Base-by-base conservation (phyloP, 2,113 vertebrate species). In the Menidia beryllina region DNA sequence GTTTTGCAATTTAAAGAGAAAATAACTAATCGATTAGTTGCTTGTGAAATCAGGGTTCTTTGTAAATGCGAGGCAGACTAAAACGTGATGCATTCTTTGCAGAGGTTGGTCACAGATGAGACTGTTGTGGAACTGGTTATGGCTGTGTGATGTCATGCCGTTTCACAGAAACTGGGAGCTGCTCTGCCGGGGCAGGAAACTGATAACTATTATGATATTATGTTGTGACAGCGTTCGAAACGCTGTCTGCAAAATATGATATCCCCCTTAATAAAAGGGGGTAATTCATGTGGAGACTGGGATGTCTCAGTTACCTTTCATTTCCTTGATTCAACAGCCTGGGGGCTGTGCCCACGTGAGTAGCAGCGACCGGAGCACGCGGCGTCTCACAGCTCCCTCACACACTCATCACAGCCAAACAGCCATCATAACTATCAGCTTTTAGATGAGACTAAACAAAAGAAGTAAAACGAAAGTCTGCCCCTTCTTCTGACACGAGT, bases 101-200 rank as follows among this genome's bases (percentile, higher is more conserved):
- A 7, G 56, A 53, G 15, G 45, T 71, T 65, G 61, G 48, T 50
- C 25, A 63, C 25, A 54, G 25, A 76, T 4, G 7, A 77, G 54
- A 67, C 53, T 65, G 60, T 78, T 66, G 81, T 52, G 45, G 55
- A 85, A 86, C 82, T 52, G 82, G 83, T 86, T 86, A 1, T n/a
- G 17, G 19, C 38, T 0, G 15, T 50, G 45, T 70, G 70, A 59
- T 47, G 57, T 36, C 24, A 69, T 23, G 17, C 26, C 1, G 1
- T 21, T 80, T 72, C 21, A 30, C 2, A 0, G 20, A 59, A 34
- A 47, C 30, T 34, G 4, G 50, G 58, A 81, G 41, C 54, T 19
- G 12, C 10, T 48, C 1, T 21, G 66, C 9, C 5, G 0, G 38
- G 38, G 72, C 62, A 21, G 47, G 79, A 55, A 73, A 43, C 50